Evolutionary conservation across 1,140 invertebrate species (phyloP).

Genomic region (Cataglyphis hispanica): DNA sequence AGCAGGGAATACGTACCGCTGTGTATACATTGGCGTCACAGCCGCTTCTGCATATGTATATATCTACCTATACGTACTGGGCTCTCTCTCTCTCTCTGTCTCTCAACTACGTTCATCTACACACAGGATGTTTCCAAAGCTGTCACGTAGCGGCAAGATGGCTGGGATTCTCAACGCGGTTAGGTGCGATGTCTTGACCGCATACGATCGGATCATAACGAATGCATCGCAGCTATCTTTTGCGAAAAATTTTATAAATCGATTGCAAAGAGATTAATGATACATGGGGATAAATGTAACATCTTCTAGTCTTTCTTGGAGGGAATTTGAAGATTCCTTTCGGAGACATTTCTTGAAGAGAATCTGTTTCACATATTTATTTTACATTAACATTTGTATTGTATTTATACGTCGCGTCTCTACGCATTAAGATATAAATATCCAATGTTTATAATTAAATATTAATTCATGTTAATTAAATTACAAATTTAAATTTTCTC

Average conservation of each 20-base stretch:
- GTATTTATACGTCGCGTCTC: neutral
- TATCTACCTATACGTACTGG: slow-evolving; percentile 40
- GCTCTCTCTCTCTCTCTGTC: neutral
- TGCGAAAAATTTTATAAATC: slow-evolving; percentile 17
- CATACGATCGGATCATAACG: neutral
- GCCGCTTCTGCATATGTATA: slow-evolving; percentile 56
- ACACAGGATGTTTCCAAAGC: slow-evolving; percentile 47
- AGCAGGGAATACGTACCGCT: neutral
- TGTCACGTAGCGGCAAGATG: slow-evolving; percentile 44
- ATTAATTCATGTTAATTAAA: slow-evolving; percentile 49
- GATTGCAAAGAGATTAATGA: neutral
- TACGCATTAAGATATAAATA: neutral
- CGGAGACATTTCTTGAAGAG: neutral
- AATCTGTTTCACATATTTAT: neutral
- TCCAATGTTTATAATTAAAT: slow-evolving; percentile 17
- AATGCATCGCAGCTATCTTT: slow-evolving; percentile 14
- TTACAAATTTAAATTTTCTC: slow-evolving; percentile 45
- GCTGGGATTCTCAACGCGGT: slow-evolving; percentile 36
- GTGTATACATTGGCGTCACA: slow-evolving; percentile 49
- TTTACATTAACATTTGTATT: neutral
- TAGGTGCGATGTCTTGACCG: slow-evolving; percentile 46
- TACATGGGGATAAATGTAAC: neutral
- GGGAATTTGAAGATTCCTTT: too few relatives aligned
- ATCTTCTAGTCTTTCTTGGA: too few relatives aligned
- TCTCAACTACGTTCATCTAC: slow-evolving; percentile 15